Evolutionary conservation across 1,140 invertebrate genomes (phyloP), one percentile per base, ranked within the genome.

Genomic region (Calephelis nemesis): DNA sequence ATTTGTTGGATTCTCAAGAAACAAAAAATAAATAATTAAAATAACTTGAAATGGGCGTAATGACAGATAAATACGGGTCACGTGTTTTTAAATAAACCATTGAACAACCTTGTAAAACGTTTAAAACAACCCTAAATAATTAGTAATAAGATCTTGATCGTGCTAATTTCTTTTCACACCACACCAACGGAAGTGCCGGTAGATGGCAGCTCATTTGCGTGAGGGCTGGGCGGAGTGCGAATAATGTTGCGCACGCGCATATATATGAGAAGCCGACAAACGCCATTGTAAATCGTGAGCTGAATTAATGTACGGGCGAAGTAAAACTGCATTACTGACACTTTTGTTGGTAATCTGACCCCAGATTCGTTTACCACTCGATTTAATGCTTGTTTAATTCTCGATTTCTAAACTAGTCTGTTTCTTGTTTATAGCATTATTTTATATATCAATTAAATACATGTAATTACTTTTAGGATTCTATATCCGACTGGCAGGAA

Each of bases 91-190:
- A 30, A 30, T 30, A 40, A 40, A 39, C 5, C 39, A 39, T 19
- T 58, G 9, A 58, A 30, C 52, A 15, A 19, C 39, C 40, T 60
- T 58, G 15, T 12, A 7, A 40, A 39, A 7, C 58, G 0, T 30
- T 30, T 30, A 39, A 30, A 62, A 10, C 12, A 62, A 9, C 30
- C 42, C 8, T 45, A 45, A 45, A 45, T 45, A 45, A 45, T 45
- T 45, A 6, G 42, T 9, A 45, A 45, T 45, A 45, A 58, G 30
- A 58, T 58, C 52, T 58, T 30, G 19, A 58, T 58, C 52, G 8
- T 58, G 52, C 52, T 58, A 58, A 58, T 58, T 58, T 58, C 15
- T 58, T 58, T 58, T 58, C 52, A 58, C 19, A 15, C 52, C 19
- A 11, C 30, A 58, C 11, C 52, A 58, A 10, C 52, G 52, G 52